Conservation (phyloP, 2,113 vertebrate species). For the Propithecus coquereli region DNA sequence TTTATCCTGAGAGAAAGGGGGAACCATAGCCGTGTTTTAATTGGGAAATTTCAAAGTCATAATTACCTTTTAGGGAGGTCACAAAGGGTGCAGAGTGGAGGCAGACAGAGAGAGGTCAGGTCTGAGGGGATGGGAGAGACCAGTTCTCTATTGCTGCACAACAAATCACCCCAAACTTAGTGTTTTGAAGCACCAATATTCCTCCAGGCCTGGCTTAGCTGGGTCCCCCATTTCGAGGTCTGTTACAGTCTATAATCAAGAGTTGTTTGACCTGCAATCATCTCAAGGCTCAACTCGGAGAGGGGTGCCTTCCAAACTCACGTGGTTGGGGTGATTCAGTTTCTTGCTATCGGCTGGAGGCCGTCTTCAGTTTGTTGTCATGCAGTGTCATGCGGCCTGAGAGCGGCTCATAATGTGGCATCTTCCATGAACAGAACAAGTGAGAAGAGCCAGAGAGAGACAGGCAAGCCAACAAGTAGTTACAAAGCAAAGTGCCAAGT, state of each 20-base stretch:
- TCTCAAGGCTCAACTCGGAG: neutral
- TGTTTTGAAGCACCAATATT: neutral
- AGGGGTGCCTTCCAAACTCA: neutral
- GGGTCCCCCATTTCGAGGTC: neutral
- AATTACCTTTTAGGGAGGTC: neutral
- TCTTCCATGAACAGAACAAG: neutral
- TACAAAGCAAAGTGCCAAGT: neutral
- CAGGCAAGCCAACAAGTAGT: neutral
- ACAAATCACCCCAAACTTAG: neutral
- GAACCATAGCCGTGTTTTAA: neutral
- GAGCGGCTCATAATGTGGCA: neutral
- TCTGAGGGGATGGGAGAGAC: neutral
- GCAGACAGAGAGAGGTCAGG: neutral
- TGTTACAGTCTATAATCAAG: neutral
- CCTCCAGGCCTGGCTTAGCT: neutral
- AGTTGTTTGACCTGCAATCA: neutral
- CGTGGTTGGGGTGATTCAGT: neutral
- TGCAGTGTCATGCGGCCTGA: neutral
- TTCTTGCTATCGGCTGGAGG: neutral
- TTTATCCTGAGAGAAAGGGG: neutral
- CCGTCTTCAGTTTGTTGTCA: neutral
- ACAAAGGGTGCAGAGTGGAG: neutral
- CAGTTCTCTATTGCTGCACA: neutral
- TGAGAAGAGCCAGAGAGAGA: neutral
- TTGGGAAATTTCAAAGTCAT: neutral